A percentile compares a stretch with the other conserved stretches of the same genome.
These are phyloP conservation scores for Brachylomia viminalis DNA, from an alignment of 2,888 invertebrate genomes.

Conservation along the genomic window DNA sequence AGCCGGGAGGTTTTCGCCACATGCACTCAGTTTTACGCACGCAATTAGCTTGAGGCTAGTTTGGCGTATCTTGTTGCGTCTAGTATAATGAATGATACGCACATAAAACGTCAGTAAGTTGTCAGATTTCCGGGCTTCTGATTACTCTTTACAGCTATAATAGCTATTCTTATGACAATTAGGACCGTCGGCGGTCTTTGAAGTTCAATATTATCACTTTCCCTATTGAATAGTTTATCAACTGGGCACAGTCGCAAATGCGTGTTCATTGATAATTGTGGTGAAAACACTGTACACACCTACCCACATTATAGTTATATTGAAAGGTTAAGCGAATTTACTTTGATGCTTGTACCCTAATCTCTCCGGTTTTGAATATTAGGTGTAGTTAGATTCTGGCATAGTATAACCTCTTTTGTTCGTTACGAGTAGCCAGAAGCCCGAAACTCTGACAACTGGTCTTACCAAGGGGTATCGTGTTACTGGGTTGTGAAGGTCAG, in stretches of 20 bases:
- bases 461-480: not conserved
- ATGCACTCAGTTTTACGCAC: too few species aligned
- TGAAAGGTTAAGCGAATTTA: slow-evolving; percentile 27
- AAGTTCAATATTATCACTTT: not conserved
- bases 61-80: too few species aligned
- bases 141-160: not conserved
- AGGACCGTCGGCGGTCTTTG: not conserved
- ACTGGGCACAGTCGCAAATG: slow-evolving; percentile 29
- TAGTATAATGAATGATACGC: too few species aligned
- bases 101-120: not conserved
- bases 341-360: slow-evolving; percentile 19
- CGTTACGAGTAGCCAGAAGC: not conserved
- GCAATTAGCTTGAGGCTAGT: too few species aligned
- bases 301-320: not conserved
- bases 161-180: not conserved
- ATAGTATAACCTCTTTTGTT: not conserved
- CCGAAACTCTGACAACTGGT: not conserved
- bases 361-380: not conserved
- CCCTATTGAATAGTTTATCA: slow-evolving; percentile 41
- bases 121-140: not conserved
- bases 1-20: too few species aligned
- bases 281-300: slow-evolving; percentile 16
- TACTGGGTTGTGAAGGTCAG: too few species aligned
- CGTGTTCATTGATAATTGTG: slow-evolving; percentile 28
- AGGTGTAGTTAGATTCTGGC: not conserved